These are phyloP conservation scores for Polylopha cassiicola DNA, from an alignment of 2,888 invertebrate genomes.

Conservation along the genomic window DNA sequence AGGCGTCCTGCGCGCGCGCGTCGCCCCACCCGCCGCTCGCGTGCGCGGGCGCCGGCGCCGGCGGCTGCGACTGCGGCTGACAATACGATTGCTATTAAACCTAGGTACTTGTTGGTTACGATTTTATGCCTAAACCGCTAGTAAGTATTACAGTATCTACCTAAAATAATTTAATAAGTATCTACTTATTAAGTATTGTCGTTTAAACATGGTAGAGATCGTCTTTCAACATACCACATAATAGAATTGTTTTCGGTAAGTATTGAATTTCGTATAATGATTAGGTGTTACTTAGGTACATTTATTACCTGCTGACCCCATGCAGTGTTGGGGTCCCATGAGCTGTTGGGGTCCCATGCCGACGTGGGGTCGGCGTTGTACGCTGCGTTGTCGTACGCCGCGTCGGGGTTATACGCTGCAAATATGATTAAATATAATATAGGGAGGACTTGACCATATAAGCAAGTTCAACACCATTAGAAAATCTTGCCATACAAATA, in stretches of 20 bases:
- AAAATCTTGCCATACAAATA: no score
- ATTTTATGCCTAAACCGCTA: constrained; percentile 10
- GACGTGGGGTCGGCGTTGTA: constrained; percentile 64
- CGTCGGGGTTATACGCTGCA: constrained; percentile 58
- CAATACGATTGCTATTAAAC: constrained; percentile 2
- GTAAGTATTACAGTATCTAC: not conserved
- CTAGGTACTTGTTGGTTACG: constrained; percentile 16
- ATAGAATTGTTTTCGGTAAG: no score
- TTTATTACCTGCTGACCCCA: constrained; percentile 48
- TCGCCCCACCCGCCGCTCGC: constrained; percentile 11
- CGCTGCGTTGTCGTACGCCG: constrained; percentile 68
- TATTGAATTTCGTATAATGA: no score
- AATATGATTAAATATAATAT: constrained; percentile 3
- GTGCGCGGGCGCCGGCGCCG: constrained; percentile 9
- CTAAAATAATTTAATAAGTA: not conserved
- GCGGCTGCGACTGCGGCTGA: constrained; percentile 10
- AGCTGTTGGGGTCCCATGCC: constrained; percentile 76
- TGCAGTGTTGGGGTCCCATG: constrained; percentile 66
- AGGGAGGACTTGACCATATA: no score
- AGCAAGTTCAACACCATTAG: no score
- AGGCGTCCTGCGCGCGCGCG: constrained; percentile 18
- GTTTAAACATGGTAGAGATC: no score
- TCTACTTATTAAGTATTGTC: no score
- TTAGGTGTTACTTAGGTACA: no score
- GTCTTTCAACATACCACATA: no score